Conservation (phyloP, 2,888 invertebrate species). For the Volucella zonaria region DNA sequence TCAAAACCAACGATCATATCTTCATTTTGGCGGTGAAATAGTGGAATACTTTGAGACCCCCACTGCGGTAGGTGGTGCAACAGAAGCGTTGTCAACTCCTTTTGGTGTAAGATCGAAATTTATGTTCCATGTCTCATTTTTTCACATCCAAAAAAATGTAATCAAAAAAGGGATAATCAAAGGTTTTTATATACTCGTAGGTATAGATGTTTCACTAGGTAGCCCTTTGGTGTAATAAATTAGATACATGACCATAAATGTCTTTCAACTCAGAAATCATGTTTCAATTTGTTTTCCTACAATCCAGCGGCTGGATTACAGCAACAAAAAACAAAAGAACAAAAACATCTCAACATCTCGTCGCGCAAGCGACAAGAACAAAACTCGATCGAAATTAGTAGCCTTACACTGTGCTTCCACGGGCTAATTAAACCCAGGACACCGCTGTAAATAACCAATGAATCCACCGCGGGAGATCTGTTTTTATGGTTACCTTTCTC, state of each 20-base stretch:
- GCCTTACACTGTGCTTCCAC: conserved; percentile 40
- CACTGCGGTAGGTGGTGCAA: conserved; percentile 72
- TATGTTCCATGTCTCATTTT: conserved; percentile 46
- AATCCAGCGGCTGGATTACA: conserved; percentile 9
- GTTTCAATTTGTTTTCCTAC: conserved; percentile 69
- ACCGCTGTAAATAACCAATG: conserved; percentile 67
- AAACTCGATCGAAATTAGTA: conserved; percentile 60
- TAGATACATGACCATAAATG: conserved; percentile 61
- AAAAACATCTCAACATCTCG: not conserved
- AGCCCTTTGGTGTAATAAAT: conserved; percentile 59
- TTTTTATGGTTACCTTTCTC: conserved; percentile 68
- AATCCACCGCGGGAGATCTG: conserved; percentile 63
- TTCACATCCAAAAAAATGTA: conserved; percentile 1
- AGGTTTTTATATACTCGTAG: conserved; percentile 28
- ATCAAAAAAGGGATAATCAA: conserved; percentile 42
- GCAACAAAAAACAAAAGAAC: conserved; percentile 19
- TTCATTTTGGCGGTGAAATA: not conserved
- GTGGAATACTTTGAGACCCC: conserved; percentile 31
- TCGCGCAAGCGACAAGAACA: conserved; percentile 10
- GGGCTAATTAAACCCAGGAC: conserved; percentile 67
- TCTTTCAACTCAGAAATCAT: conserved; percentile 51
- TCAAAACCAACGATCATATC: not conserved
- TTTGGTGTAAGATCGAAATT: conserved; percentile 47
- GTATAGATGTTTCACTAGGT: conserved; percentile 13
- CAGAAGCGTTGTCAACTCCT: conserved; percentile 73